Base-by-base conservation (phyloP, 2,888 invertebrate genomes). In the Choreutis nemorana region DNA sequence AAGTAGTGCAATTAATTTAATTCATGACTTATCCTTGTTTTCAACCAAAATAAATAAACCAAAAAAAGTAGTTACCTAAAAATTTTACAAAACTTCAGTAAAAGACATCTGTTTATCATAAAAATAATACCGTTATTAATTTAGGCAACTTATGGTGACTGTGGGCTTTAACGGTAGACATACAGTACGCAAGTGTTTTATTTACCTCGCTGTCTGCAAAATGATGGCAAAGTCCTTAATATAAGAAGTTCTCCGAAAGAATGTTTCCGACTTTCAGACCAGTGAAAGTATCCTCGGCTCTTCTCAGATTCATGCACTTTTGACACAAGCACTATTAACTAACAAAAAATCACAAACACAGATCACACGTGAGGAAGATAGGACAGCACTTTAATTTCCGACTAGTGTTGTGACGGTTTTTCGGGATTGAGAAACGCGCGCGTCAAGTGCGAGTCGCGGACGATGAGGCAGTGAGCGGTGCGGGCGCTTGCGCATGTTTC, bases 271-370 rank as follows among this genome's bases (percentile, higher is more conserved):
- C 77, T 78, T 78, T 78, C 77, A 78, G 62, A 65, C 77, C 70
- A 78, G 77, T 78, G 77, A 78, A 78, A 78, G 77, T 77, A 66
- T 65, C 64, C 65, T 73, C 71, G 75, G 77, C 39, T 60, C 64
- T 66, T 63, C 66, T 66, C 55, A 44, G 56, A 59, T 50, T 42
- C 41, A 35, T 46, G 46, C 60, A 63, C 59, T 52, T 41, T 44
- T 45, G 43, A 49, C 56, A 55, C 50, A 41, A 50, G 39, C 48
- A 50, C 54, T 53, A 50, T 50, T n/a, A 26, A 26, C 14, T 35
- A 44, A 45, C 44, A 20, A 29, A 35, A 37, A 36, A 42, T 36
- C 44, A 50, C 48, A 45, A 45, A 39, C 45, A 45, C 54, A 53
- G 31, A 18, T 37, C n/a, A n/a, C n/a, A n/a, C n/a, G n/a, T 28